Conservation (phyloP, 2,113 vertebrate species). For the Tonatia bakeri region DNA sequence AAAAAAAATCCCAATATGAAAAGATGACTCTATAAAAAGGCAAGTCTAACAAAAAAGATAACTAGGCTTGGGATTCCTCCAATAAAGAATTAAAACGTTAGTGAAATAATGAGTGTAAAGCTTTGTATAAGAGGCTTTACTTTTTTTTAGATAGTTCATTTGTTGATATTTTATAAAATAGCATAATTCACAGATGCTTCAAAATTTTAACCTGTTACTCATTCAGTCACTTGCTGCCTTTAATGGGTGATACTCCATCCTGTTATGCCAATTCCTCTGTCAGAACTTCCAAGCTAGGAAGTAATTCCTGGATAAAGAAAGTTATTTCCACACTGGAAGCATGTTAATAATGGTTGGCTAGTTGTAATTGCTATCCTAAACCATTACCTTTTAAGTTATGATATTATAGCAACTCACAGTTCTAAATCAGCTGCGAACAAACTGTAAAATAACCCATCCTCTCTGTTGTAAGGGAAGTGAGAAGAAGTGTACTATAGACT, state of each 20-base stretch:
- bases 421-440: not conserved
- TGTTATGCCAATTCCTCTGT: not conserved
- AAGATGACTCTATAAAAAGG: not conserved
- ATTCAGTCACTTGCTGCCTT: not conserved
- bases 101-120: not conserved
- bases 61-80: not conserved
- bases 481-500: not conserved
- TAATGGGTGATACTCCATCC: not conserved
- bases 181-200: not conserved
- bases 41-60: not conserved
- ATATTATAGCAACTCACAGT: not conserved
- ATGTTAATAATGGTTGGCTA: not conserved
- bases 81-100: not conserved
- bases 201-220: not conserved
- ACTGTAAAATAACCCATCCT: not conserved
- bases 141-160: not conserved
- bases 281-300: not conserved
- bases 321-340: not conserved
- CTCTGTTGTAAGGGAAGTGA: not conserved
- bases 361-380: not conserved
- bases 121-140: not conserved
- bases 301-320: not conserved
- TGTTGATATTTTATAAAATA: conserved; percentile 16
- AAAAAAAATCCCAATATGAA: not conserved
- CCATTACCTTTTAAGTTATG: not conserved